A percentile compares a stretch with the other conserved stretches of the same genome.
Conservation (phyloP, 2,113 vertebrate species). For the Lipophrys pholis region DNA sequence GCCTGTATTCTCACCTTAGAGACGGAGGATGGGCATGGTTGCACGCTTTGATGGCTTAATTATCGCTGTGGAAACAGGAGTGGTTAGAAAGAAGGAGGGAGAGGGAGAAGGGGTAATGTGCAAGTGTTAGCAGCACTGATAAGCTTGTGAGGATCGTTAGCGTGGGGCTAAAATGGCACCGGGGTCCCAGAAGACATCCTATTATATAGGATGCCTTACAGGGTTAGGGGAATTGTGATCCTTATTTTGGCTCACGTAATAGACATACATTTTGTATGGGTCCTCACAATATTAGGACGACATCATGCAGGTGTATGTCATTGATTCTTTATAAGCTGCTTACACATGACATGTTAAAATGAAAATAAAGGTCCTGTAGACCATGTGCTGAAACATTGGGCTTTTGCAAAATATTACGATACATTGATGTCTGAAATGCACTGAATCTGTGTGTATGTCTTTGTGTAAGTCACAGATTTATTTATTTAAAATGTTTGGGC, state of each 20-base stretch:
- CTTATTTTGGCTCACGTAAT: conserved; percentile 53
- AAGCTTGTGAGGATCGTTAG: conserved; percentile 74
- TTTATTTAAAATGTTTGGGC: too few relatives aligned
- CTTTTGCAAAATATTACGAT: not conserved
- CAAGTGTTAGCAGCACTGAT: conserved; percentile 67
- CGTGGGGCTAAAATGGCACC: conserved; percentile 66
- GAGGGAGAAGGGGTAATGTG: conserved; percentile 56
- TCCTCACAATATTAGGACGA: conserved; percentile 16
- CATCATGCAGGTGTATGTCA: conserved; percentile 7
- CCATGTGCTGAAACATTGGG: not conserved
- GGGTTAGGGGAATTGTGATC: conserved; percentile 48
- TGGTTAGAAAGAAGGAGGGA: conserved; percentile 48
- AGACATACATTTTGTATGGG: conserved; percentile 4
- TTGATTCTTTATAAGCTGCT: conserved; percentile 21
- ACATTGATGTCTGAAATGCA: too few relatives aligned
- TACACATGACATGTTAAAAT: too few relatives aligned
- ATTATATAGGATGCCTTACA: conserved; percentile 49
- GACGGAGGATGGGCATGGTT: conserved; percentile 78
- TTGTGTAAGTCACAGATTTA: too few relatives aligned
- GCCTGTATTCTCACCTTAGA: conserved; percentile 80
- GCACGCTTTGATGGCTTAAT: conserved; percentile 84
- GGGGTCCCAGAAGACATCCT: conserved; percentile 64
- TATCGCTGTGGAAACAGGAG: conserved; percentile 81
- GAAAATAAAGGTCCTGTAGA: not conserved
- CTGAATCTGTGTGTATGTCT: too few relatives aligned